A percentile compares a stretch with the other conserved stretches of the same genome.
Conservation (phyloP, 2,113 vertebrate species). For the Oxygymnocypris stewartii region DNA sequence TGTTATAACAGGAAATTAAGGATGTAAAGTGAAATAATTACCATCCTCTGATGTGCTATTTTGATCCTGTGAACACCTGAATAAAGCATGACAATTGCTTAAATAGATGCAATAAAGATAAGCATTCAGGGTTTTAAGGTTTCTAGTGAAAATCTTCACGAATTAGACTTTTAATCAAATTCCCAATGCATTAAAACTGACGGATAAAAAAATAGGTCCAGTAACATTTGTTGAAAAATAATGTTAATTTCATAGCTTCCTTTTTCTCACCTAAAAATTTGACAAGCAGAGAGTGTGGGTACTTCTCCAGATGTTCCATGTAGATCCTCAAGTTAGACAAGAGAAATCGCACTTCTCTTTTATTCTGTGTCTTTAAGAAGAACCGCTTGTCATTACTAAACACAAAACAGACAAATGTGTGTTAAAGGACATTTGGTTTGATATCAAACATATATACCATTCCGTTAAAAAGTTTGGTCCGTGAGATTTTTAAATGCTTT, state of each 20-base stretch:
- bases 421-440: not conserved
- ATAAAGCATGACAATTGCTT: constrained; percentile 22
- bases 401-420: constrained; percentile 7
- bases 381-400: constrained; percentile 85
- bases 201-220: not conserved
- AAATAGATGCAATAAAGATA: not conserved
- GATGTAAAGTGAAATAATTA: constrained; percentile 48
- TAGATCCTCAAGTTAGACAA: constrained; percentile 81
- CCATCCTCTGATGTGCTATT: constrained; percentile 67
- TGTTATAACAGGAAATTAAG: not conserved
- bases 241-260: not conserved
- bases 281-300: constrained; percentile 86
- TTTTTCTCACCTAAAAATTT: constrained; percentile 80
- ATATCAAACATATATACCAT: not conserved
- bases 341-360: constrained; percentile 80
- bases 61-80: constrained; percentile 78
- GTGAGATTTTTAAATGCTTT: too few relatives aligned
- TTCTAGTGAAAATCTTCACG: not conserved
- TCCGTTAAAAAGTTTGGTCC: not conserved
- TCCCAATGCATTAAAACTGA: not conserved
- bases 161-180: not conserved
- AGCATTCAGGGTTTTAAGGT: not conserved
- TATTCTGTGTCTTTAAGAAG: constrained; percentile 88
- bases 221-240: not conserved
- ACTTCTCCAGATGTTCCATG: constrained; percentile 78